These are phyloP conservation scores for Ondatra zibethicus DNA, from an alignment of 2,113 vertebrate species.

Conservation along the genomic window DNA sequence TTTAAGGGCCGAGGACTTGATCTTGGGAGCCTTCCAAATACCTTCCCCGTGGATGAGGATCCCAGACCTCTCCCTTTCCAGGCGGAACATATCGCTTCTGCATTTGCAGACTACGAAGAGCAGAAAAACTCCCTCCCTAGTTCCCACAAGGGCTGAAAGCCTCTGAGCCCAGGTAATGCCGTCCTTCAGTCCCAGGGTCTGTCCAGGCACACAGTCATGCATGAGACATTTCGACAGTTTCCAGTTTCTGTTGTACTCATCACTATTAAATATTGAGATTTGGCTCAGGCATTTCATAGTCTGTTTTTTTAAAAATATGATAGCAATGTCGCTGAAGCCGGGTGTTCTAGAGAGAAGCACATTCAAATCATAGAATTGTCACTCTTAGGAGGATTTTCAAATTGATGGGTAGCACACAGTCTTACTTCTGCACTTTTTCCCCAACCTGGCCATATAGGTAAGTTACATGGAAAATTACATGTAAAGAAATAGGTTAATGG, in stretches of 20 bases:
- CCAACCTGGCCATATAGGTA: neutral
- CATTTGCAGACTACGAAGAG: slow-evolving; percentile 85
- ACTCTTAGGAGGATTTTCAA: neutral
- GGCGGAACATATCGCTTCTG: slow-evolving; percentile 81
- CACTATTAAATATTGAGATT: neutral
- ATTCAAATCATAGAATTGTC: slow-evolving; percentile 25
- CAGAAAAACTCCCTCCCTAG: slow-evolving; percentile 81
- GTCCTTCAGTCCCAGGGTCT: neutral
- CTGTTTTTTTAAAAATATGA: slow-evolving; percentile 33
- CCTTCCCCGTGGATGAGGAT: slow-evolving; percentile 76
- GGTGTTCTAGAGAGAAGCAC: slow-evolving; percentile 22
- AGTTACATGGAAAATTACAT: slow-evolving; percentile 31
- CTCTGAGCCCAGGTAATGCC: slow-evolving; percentile 51
- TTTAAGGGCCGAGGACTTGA: slow-evolving; percentile 85
- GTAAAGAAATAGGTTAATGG: slow-evolving; percentile 39
- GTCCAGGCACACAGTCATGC: neutral
- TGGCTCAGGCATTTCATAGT: neutral
- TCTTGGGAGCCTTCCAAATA: slow-evolving; percentile 80
- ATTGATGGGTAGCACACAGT: neutral
- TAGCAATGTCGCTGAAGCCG: slow-evolving; percentile 1
- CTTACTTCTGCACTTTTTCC: neutral
- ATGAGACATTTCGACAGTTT: neutral
- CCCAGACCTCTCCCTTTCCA: slow-evolving; percentile 77
- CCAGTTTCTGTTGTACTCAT: neutral
- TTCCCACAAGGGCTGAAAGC: slow-evolving; percentile 72